Evolutionary conservation across 53 echinoderm and acorn worm genomes (phyloP).

Genomic region (Echinometra lucunter): DNA sequence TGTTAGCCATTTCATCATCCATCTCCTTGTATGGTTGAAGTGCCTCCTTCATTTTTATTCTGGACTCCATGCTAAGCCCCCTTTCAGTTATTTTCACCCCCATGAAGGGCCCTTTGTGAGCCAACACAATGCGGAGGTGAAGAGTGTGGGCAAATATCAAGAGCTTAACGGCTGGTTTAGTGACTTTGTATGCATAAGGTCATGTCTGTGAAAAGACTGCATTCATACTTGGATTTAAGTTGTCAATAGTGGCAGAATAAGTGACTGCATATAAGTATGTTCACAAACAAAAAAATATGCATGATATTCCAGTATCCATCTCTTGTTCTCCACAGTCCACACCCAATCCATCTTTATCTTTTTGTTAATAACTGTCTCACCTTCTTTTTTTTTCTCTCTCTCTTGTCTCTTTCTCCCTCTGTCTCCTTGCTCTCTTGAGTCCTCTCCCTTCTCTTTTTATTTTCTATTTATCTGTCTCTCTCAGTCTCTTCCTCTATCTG

Average conservation of each 20-base stretch:
- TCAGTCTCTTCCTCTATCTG: not conserved
- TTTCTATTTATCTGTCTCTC: too few species aligned
- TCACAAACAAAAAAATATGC: too few species aligned
- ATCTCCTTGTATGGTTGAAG: not conserved
- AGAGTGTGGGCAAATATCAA: slow-evolving; percentile 38
- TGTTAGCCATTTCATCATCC: not conserved
- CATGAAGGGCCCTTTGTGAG: not conserved
- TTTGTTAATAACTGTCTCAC: too few species aligned
- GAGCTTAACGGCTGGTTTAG: not conserved
- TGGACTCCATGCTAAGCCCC: not conserved
- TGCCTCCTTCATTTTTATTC: not conserved
- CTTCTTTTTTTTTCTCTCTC: not conserved
- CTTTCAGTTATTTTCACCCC: not conserved
- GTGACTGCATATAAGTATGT: too few species aligned
- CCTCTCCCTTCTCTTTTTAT: not conserved
- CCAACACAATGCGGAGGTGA: slow-evolving; percentile 4
- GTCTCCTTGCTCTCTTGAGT: not conserved
- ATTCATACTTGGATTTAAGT: not conserved
- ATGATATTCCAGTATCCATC: too few species aligned
- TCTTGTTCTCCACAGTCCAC: too few species aligned
- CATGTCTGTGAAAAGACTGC: not conserved
- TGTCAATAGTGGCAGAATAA: not conserved
- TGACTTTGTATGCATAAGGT: slow-evolving; percentile 5
- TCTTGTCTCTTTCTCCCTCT: not conserved
- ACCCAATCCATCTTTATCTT: not conserved